A percentile compares a stretch with the other conserved stretches of the same genome.
Conservation (phyloP, 2,888 invertebrate genomes). For the Isotomurus palustris region DNA sequence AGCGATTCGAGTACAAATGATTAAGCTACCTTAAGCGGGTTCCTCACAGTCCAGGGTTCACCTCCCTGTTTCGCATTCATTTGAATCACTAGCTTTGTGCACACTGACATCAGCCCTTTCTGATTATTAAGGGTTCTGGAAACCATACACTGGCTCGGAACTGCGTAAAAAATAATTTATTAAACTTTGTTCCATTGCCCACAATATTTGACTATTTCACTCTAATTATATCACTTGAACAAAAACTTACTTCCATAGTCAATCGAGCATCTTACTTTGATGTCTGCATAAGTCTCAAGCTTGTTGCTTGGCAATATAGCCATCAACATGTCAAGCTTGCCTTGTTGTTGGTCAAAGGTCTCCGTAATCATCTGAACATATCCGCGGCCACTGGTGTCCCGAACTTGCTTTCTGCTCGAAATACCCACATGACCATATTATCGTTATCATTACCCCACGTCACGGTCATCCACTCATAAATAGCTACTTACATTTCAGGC, state of each 20-base stretch:
- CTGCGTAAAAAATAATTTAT: too few species aligned
- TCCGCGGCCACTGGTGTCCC: background rate
- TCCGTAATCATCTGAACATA: constrained; percentile 20
- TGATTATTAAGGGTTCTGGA: constrained; percentile 48
- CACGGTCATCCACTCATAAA: too few species aligned
- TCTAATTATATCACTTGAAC: background rate
- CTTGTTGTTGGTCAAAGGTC: constrained; percentile 1
- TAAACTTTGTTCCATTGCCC: too few species aligned
- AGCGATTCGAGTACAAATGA: too few species aligned
- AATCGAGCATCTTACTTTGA: constrained; percentile 52
- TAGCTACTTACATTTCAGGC: background rate
- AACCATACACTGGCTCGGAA: constrained; percentile 53
- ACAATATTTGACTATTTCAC: too few species aligned
- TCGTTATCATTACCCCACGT: too few species aligned
- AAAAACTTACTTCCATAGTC: constrained; percentile 31
- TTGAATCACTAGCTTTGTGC: constrained; percentile 76
- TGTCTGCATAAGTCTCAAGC: constrained; percentile 54
- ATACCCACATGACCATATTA: too few species aligned
- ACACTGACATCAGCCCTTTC: constrained; percentile 21
- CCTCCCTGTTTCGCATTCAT: constrained; percentile 72
- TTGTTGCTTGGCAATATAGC: constrained; percentile 52
- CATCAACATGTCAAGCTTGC: constrained; percentile 50
- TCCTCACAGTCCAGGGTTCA: constrained; percentile 15
- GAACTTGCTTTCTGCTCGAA: background rate
- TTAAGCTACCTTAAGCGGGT: constrained; percentile 14